These are phyloP conservation scores for Urophycis tenuis DNA, from an alignment of 2,797 vertebrate species.

Conservation along the genomic window DNA sequence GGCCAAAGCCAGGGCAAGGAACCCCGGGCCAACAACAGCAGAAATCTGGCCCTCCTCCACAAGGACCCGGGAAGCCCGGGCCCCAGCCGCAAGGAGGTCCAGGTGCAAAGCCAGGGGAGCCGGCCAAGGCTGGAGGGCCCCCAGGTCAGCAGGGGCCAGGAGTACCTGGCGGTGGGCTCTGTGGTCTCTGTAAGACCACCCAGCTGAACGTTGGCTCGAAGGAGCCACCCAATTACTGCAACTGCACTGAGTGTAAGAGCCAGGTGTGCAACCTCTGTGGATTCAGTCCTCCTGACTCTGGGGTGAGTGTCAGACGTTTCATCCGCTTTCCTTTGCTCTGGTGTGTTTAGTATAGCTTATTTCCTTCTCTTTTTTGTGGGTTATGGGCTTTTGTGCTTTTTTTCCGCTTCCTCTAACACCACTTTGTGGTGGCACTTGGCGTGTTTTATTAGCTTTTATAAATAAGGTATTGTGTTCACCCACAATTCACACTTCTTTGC, in stretches of 20 bases:
- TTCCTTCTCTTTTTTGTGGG: background rate
- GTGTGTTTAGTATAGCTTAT: background rate
- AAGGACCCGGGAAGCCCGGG: conserved; percentile 61
- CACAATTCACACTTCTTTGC: background rate
- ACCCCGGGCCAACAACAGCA: conserved; percentile 58
- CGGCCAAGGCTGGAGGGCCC: conserved; percentile 43
- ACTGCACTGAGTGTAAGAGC: conserved; percentile 88
- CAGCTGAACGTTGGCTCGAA: conserved; percentile 78
- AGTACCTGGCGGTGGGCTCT: conserved; percentile 65
- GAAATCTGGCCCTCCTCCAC: conserved; percentile 48
- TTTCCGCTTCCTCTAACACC: background rate
- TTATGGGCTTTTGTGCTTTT: background rate
- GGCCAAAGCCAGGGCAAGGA: conserved; percentile 24
- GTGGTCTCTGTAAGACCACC: conserved; percentile 91
- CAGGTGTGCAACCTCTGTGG: conserved; percentile 95
- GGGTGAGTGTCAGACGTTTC: conserved; percentile 69
- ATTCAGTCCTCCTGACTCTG: conserved; percentile 86
- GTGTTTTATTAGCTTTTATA: background rate
- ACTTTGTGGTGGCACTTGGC: background rate
- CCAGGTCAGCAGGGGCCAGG: conserved; percentile 45
- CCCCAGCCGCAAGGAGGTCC: conserved; percentile 65
- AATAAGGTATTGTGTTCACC: background rate
- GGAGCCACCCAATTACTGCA: conserved; percentile 87
- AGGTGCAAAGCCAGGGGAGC: conserved; percentile 56
- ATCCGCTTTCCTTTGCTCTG: background rate